Evolutionary conservation across 2,113 vertebrate species (phyloP), one percentile per base, ranked within the genome.

Genomic region (Nansenia antarctica): DNA sequence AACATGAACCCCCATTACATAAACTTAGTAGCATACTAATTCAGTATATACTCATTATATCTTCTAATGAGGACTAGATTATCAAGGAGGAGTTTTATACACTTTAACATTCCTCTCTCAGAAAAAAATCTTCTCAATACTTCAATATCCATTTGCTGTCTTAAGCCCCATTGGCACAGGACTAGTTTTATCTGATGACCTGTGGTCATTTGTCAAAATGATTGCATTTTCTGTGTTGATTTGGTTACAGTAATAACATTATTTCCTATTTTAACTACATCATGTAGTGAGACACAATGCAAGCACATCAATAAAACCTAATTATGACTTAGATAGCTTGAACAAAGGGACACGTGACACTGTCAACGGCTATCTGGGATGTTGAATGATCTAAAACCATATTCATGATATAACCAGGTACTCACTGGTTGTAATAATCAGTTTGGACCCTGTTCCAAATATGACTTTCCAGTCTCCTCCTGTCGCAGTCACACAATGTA

Each of bases 401-500:
- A 32, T 27, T 29, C 26, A 2, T 29, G 14, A 20, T 31, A 15
- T 53, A 11, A 20, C n/a, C n/a, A n/a, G n/a, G n/a, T 57, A 22
- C 55, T 62, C 62, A 74, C 76, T 69, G 58, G 63, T 3, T 39
- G 64, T 47, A 57, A 82, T 42, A 18, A 7, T 30, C 12, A 78
- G 24, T 76, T 66, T 57, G 31, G 62, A 76, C 49, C 63, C 75
- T 62, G 66, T 65, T 32, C 78, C 75, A 70, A 80, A 78, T 2
- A 76, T 62, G 0, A 78, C 14, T 65, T 76, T 83, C 18, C 65
- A 20, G 45, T n/a, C 24, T 9, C 1, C 24, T 68, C 68, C 68
- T 54, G 37, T 30, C n/a, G 20, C 5, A 71, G 60, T 67, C 71
- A 77, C 70, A 82, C 70, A 77, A 14, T 45, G 42, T 30, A 32